Evolutionary conservation across 2,888 invertebrate genomes (phyloP), one percentile per base, ranked within the genome.

Genomic region (Drosophila acutilabella): DNA sequence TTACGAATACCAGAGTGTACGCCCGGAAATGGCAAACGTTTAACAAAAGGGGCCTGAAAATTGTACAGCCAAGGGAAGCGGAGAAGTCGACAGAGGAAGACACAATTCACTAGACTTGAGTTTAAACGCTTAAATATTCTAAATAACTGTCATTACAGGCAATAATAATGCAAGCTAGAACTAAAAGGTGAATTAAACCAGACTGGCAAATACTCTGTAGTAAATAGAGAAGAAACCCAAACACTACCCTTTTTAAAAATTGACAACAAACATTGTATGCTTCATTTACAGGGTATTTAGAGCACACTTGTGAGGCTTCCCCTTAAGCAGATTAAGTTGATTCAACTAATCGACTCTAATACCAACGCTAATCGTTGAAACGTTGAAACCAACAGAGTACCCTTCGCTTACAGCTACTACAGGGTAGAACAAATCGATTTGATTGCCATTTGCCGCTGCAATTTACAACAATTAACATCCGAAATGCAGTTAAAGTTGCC

Each of bases 1-100:
- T 69, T 74, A 83, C 71, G 81, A 87, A 80, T 67, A 53, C 44
- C 65, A 54, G 42, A 36, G 59, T 58, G 33, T 64, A 20, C 20
- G 88, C 71, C 82, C 82, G 82, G 82, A 83, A 87, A 88, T 71
- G 89, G 62, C 66, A 54, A 60, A 16, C 76, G 58, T 47, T 73
- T 58, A 60, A 78, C 73, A 74, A 72, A 14, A 26, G 38, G 20
- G 40, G 16, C 45, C 47, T 44, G 48, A 33, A 41, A 33, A 52
- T 48, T 59, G 45, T 45, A 30, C 5, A 30, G n/a, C 16, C 33
- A n/a, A 11, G 8, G 42, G 42, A 58, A 30, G 26, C 13, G 3
- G 11, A 33, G 6, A 20, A 3, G 47, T 20, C n/a, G 30, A 16
- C 20, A n/a, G 36, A 13, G 10, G 33, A 10, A 13, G 14, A 2